Percentiles rank a stretch among this genome's conserved stretches.
Conservation (phyloP, 2,113 vertebrate species). For the Rhodinocichla rosea region DNA sequence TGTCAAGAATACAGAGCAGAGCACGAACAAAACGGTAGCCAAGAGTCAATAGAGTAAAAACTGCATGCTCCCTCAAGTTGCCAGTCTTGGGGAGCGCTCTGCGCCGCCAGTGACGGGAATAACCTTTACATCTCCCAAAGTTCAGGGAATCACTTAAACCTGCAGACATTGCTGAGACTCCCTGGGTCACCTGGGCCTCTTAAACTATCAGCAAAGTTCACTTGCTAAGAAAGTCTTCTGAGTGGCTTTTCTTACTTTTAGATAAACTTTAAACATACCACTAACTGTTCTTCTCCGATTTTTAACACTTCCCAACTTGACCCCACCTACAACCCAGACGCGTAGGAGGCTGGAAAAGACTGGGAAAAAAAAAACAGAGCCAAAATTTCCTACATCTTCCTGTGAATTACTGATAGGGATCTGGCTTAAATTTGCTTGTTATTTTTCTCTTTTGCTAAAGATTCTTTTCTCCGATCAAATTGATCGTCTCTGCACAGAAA, state of each 20-base stretch:
- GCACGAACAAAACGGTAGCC: constrained; percentile 56
- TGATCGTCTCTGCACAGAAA: neutral
- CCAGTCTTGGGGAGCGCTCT: neutral
- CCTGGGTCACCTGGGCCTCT: neutral
- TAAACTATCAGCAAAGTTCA: neutral
- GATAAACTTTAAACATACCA: neutral
- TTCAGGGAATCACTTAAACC: constrained; percentile 1
- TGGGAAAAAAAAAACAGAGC: neutral
- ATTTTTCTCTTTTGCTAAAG: neutral
- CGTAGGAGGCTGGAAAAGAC: constrained; percentile 31
- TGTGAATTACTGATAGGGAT: neutral
- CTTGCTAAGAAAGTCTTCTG: neutral
- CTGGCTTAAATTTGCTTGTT: neutral
- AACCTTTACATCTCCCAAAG: neutral
- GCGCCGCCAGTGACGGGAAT: neutral
- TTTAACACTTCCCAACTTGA: constrained; percentile 23
- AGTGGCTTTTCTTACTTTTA: neutral
- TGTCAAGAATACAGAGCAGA: constrained; percentile 56
- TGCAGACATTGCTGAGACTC: neutral
- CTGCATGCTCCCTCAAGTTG: neutral
- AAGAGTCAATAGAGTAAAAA: constrained; percentile 66
- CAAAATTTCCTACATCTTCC: neutral
- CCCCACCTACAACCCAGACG: constrained; percentile 1
- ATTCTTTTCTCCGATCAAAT: neutral
- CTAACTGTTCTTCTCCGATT: neutral